Evolutionary conservation across 2,113 vertebrate species (phyloP), one percentile per base, ranked within the genome.

Genomic region (Salvelinus fontinalis): DNA sequence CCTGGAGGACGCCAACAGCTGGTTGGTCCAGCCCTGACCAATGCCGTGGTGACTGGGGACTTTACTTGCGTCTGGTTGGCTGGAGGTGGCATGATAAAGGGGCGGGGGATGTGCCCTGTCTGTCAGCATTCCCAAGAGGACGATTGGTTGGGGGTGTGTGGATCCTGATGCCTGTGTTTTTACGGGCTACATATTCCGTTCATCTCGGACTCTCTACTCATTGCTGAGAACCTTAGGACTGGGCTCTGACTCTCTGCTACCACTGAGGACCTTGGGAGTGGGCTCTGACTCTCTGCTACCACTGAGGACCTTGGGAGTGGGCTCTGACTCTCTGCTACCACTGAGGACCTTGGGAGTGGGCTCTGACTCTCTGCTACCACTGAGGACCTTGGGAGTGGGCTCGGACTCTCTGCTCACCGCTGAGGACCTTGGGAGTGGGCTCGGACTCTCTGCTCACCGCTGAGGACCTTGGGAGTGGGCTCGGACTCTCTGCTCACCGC

Each of bases 1-100:
- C 59, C 75, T 92, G 78, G 93, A 94, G 73, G 92, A 94, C 24
- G 92, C 92, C 74, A 93, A 92, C 88, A 91, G 88, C 85, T 94
- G 94, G 94, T 81, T 94, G 74, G 89, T 92, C 81, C 92, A 94
- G 76, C 78, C 92, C 31, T 94, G 85, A 90, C 24, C 13, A 59
- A 70, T 62, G 68, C 57, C 59, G 20, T 24, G 39, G 59, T 66
- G 77, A 75, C 74, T 67, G 64, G 16, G 51, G 79, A 69, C 70
- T 69, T 71, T 60, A 27, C 57, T 18, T 66, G 51, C 51, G 3
- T 16, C 51, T 64, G 51, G 70, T 76, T 76, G 76, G 75, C 71
- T 77, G 4, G 77, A 77, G 75, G 48, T 72, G 70, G 60, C 77
- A 67, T 27, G 74, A 73, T 27, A 24, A 24, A 12, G 26, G 49